phyloP scores from a whole-genome alignment of 2,888 invertebrate genomes.

The Cordilura impudica region DNA sequence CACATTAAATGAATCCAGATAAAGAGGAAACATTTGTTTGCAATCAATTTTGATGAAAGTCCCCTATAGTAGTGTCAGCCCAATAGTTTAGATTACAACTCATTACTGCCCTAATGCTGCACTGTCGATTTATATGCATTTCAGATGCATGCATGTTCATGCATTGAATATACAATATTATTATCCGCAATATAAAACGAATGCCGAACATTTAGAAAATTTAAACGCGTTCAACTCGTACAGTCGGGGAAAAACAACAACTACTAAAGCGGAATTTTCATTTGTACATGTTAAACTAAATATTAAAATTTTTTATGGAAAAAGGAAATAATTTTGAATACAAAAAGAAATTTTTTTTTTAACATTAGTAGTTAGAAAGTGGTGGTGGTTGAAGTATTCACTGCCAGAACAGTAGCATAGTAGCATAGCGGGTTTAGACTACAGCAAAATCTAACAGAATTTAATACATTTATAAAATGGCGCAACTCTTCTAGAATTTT shows the following conservation, averaged over 20 bases:
- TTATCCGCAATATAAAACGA: not conserved
- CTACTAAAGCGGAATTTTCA: not conserved
- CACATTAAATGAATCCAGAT: too few relatives aligned
- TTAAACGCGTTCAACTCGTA: not conserved
- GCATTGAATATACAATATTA: constrained; percentile 29
- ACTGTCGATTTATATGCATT: constrained; percentile 4
- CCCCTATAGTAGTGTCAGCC: too few relatives aligned
- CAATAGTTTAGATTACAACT: not conserved
- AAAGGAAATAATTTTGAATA: not conserved
- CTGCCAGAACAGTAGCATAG: too few relatives aligned
- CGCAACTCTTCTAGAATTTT: too few relatives aligned
- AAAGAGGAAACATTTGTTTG: too few relatives aligned
- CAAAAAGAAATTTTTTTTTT: not conserved
- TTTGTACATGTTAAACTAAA: not conserved
- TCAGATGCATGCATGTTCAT: constrained; percentile 24
- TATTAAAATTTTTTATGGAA: not conserved
- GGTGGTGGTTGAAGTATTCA: too few relatives aligned
- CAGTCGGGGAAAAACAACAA: not conserved
- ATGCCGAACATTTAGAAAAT: constrained; percentile 15
- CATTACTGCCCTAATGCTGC: not conserved
- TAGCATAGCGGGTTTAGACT: too few relatives aligned
- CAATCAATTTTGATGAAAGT: too few relatives aligned
- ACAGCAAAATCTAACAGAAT: too few relatives aligned
- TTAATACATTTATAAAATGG: too few relatives aligned
- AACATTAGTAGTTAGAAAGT: not conserved